Evolutionary conservation across 2,797 vertebrate genomes (phyloP).

Genomic region (Sorex maritimensis): DNA sequence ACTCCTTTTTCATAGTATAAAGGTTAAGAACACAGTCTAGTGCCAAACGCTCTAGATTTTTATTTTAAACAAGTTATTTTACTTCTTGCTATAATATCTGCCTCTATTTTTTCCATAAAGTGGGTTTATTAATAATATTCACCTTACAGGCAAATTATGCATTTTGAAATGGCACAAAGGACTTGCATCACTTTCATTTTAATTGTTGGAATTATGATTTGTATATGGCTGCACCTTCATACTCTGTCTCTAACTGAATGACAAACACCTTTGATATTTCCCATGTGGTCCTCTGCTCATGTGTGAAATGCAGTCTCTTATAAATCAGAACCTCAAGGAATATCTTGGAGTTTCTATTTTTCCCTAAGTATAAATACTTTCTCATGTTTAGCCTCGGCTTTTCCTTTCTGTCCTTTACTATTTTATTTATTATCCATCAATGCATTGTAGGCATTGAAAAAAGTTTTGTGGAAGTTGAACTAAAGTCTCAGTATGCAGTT

Average conservation of each 20-base stretch:
- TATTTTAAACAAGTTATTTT: not conserved
- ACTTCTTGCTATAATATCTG: not conserved
- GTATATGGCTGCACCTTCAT: not conserved
- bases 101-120: not conserved
- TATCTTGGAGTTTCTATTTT: not conserved
- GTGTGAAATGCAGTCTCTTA: not conserved
- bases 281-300: not conserved
- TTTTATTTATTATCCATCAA: too few relatives aligned
- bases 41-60: not conserved
- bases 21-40: not conserved
- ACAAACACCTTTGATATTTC: not conserved
- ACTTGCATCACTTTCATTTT: not conserved
- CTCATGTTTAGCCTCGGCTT: not conserved
- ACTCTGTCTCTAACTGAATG: not conserved
- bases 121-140: not conserved
- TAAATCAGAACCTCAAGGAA: not conserved
- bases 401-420: not conserved
- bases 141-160: not conserved
- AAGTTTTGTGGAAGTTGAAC: not conserved
- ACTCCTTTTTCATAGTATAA: not conserved
- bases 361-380: not conserved
- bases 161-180: not conserved
- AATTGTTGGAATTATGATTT: not conserved
- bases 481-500: not conserved
- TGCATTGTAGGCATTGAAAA: accelerated